Evolutionary conservation across 2,797 vertebrate species (phyloP).

Genomic region (Scarus forsteni): DNA sequence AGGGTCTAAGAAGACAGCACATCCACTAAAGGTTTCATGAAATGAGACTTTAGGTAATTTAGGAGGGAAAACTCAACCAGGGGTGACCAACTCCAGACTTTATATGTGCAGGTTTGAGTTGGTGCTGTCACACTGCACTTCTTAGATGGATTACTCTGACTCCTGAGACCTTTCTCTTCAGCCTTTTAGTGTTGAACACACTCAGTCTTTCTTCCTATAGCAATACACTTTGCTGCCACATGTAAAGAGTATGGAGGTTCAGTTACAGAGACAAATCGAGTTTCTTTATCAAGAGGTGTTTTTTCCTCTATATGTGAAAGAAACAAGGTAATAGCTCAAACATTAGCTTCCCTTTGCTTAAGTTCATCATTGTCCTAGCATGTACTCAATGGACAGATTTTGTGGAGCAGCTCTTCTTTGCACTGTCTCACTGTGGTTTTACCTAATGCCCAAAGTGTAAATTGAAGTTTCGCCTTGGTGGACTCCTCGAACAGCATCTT

Average conservation of each 20-base stretch:
- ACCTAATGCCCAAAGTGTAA: constrained; percentile 80
- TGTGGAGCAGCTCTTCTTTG: constrained; percentile 60
- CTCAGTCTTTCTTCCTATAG: constrained; percentile 22
- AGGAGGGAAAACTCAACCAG: constrained; percentile 40
- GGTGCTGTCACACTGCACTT: constrained; percentile 68
- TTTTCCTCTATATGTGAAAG: constrained; percentile 22
- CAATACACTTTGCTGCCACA: constrained; percentile 21
- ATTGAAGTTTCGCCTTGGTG: constrained; percentile 75
- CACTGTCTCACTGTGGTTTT: constrained; percentile 70
- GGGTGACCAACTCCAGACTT: constrained; percentile 53
- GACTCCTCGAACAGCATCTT: constrained; percentile 70
- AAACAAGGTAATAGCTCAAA: constrained; percentile 77
- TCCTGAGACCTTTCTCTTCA: constrained; percentile 55
- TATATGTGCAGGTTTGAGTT: constrained; percentile 24
- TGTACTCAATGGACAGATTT: constrained; percentile 49
- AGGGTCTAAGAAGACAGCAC: constrained; percentile 2
- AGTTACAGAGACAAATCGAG: constrained; percentile 57
- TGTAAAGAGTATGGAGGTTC: constrained; percentile 40
- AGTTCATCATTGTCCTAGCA: constrained; percentile 44
- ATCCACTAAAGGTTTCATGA: constrained; percentile 18
- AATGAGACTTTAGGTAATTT: constrained; percentile 45
- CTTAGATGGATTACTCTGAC: constrained; percentile 59
- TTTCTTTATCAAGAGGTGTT: constrained; percentile 73
- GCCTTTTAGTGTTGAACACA: constrained; percentile 5
- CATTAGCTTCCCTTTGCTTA: constrained; percentile 69